Evolutionary conservation across 1,140 invertebrate genomes (phyloP), one percentile per base, ranked within the genome.

Genomic region (Leptinotarsa lineolata): DNA sequence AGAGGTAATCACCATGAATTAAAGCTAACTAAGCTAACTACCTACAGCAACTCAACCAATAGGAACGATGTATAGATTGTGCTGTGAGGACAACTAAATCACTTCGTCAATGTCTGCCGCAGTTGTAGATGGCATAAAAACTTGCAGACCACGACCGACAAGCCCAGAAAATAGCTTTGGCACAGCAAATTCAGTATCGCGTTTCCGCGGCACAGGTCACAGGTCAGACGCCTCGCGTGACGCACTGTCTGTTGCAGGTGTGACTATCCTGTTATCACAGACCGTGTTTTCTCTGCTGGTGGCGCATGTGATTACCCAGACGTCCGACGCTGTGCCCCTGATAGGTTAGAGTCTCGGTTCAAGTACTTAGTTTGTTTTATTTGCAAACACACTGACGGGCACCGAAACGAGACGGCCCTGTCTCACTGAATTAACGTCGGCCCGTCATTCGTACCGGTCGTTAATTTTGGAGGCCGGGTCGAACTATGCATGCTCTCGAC

Each of bases 241-340:
- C 78, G 73, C 82, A 81, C 81, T 86, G 78, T 85, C 87, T 90
- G 90, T 94, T 94, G 83, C 94, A 98, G 96, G 95, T 93, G 95
- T 99, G 86, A 99, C 96, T 88, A 98, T 99, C 89, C 93, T 99
- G 87, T 95, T 99, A 88, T 98, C 97, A 84, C 93, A 99, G 91
- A 98, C 97, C 88, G 96, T 99, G 88, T 99, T 99, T 91, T 97
- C 97, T 87, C 91, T 99, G 88, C 92, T 99, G 91, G 92, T 99
- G 88, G 95, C 93, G 86, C 91, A 97, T 91, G 92, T 96, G 85
- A 96, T 98, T 87, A 97, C 97, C 86, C 95, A 97, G 89, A 97
- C 96, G 84, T 97, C 95, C 85, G 97, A 99, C 86, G 95, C 96
- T 84, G 93, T 99, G 85, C 96, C 97, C 84, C 90, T 99, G 85